Evolutionary conservation across 2,888 invertebrate species (phyloP), one percentile per base, ranked within the genome.

Genomic region (Diploptera punctata): DNA sequence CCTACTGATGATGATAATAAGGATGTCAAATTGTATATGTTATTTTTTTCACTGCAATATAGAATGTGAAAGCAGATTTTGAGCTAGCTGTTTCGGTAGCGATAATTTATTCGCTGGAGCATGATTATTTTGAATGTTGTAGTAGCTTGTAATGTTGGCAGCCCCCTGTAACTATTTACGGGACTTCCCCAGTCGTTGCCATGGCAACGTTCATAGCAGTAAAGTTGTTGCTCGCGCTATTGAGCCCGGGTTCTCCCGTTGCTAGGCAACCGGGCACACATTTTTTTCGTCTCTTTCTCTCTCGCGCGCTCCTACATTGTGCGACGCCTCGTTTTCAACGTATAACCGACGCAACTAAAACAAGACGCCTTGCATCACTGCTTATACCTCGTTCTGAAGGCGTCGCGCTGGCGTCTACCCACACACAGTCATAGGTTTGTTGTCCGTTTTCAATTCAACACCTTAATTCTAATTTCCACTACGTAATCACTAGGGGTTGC

Each of bases 211-310:
- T 67, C 43, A 70, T 62, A 72, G 74, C 74, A 74, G 72, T 74
- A 72, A 74, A 74, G 72, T 74, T 74, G 68, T 69, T 67, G 62
- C 72, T 67, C 74, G 68, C 60, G 74, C 74, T 74, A 74, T 75
- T 74, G 74, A 71, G 74, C 73, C 43, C 61, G 24, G 70, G 67
- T 57, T 38, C 68, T 67, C 47, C 67, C 74, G 74, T 74, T 74
- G 74, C 74, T 72, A 72, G 72, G 74, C 38, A 44, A 71, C 71
- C 26, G 61, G 61, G 54, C 49, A 57, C 68, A 70, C 67, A 13
- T 70, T 74, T 72, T 69, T 68, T 62, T 52, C 62, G 68, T 68
- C 69, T 33, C 73, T 38, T 52, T 60, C 69, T 71, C 60, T 33
- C 29, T 47, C 49, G 52, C 60, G 9, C 26, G 18, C 5, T 18